These are phyloP conservation scores for Gymnobelideus leadbeateri DNA, from an alignment of 2,113 vertebrate species.

Conservation along the genomic window DNA sequence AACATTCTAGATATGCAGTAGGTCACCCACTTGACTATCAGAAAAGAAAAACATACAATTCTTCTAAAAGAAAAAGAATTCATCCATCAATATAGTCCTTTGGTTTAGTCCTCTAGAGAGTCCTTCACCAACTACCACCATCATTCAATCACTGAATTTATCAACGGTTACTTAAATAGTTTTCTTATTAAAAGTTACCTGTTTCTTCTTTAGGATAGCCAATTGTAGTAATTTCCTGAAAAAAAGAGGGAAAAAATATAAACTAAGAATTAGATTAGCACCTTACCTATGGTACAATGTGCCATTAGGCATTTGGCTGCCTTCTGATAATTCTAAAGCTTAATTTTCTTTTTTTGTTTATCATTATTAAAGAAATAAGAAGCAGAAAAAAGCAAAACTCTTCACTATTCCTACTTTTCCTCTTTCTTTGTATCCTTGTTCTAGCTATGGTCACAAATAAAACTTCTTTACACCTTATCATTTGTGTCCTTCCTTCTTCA, in stretches of 20 bases:
- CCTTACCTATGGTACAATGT: conserved; percentile 29
- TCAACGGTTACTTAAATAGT: conserved; percentile 11
- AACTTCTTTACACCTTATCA: neutral
- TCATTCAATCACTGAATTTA: neutral
- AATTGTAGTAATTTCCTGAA: conserved; percentile 87
- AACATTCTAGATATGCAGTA: conserved; percentile 22
- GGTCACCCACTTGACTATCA: conserved; percentile 22
- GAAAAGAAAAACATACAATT: conserved; percentile 8
- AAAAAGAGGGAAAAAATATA: conserved; percentile 69
- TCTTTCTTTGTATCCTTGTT: neutral
- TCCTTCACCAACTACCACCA: neutral
- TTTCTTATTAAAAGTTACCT: conserved; percentile 85
- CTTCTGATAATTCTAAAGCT: conserved; percentile 35
- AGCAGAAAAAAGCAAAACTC: neutral
- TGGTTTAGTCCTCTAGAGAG: neutral
- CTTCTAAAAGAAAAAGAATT: neutral
- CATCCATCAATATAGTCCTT: neutral
- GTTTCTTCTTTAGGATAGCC: conserved; percentile 84
- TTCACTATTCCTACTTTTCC: conserved; percentile 15
- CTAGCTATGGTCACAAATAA: neutral
- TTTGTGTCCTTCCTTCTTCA: neutral
- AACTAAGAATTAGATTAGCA: conserved; percentile 40
- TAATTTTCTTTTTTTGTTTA: conserved; percentile 17
- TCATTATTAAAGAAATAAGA: conserved; percentile 48
- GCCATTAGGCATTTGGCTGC: neutral